phyloP scores from a whole-genome alignment of 2,113 vertebrate species.

The Ameiurus melas region DNA sequence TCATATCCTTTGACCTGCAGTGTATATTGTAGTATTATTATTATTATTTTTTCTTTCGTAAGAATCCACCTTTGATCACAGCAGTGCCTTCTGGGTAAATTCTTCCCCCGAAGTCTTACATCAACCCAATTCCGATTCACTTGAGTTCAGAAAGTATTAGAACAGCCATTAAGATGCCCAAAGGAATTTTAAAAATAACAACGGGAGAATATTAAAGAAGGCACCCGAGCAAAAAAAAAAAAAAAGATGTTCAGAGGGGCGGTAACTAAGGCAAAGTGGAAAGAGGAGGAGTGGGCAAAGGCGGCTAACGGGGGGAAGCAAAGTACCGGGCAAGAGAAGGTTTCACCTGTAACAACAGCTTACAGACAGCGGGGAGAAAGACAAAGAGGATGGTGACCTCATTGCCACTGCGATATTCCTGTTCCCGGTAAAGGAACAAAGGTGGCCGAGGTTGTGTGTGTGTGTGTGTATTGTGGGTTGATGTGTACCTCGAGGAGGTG shows the following conservation, averaged over 20 bases:
- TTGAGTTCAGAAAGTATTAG: background rate
- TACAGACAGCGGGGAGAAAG: conserved; percentile 49
- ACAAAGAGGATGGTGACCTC: conserved; percentile 46
- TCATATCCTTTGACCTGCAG: background rate
- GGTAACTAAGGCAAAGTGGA: background rate
- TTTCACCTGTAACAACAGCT: conserved; percentile 49
- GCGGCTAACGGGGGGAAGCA: too few species aligned
- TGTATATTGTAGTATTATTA: background rate
- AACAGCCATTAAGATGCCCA: background rate
- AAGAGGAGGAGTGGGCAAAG: background rate
- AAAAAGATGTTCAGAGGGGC: background rate
- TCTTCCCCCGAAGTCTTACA: background rate
- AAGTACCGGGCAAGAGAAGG: too few species aligned
- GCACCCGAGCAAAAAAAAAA: background rate
- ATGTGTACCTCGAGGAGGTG: conserved; percentile 29
- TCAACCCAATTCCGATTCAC: background rate
- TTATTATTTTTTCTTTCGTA: background rate
- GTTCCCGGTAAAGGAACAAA: conserved; percentile 66
- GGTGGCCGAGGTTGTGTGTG: conserved; percentile 46
- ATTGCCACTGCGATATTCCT: conserved; percentile 64
- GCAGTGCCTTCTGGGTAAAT: conserved; percentile 10
- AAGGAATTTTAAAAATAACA: background rate
- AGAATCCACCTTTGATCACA: background rate
- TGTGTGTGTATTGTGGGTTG: conserved; percentile 30
- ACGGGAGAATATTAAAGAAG: background rate